Base-by-base conservation (phyloP, 2,113 vertebrate genomes). In the Prochilodus magdalenae region DNA sequence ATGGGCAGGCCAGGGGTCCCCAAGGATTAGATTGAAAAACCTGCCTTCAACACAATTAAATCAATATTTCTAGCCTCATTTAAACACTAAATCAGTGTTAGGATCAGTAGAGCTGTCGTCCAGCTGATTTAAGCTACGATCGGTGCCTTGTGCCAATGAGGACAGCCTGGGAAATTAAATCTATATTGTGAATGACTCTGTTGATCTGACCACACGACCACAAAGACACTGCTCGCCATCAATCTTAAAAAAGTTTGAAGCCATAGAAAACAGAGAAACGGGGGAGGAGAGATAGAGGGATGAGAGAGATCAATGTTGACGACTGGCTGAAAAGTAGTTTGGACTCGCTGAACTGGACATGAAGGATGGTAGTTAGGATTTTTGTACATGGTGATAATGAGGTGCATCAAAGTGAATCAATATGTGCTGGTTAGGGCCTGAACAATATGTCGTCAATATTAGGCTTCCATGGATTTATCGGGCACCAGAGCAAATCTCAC, bases 321-420 rank as follows among this genome's bases (percentile, higher is more conserved):
- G 47, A 30, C 44, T 67, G 72, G 65, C 7, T 63, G 29, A 73
- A 80, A 62, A 24, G 40, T 73, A 47, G 47, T 80, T 20, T 53
- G 44, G 51, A 69, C 33, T 65, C 18, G 13, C 47, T 67, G 71
- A 81, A 66, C 47, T 57, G 62, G 72, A 75, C 62, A 75, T 81
- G 66, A 81, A 75, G 55, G 72, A 63, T 73, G 78, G 13, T 59
- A 33, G 69, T 80, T 55, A n/a, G 26, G 63, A 5, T 57, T 57
- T 22, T 20, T 57, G 49, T 18, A 12, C 14, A 16, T 10, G 10
- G 65, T 67, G 36, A 67, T 67, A 36, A 67, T 22, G 33, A 22
- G 27, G 27, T 30, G 15, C 29, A 62, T 62, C 59, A 26, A 20
- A n/a, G 49, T n/a, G 15, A 57, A 66, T 29, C 27, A 36, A 36